Conservation (phyloP, 2,797 vertebrate genomes). For the Nannoperca obscura region DNA sequence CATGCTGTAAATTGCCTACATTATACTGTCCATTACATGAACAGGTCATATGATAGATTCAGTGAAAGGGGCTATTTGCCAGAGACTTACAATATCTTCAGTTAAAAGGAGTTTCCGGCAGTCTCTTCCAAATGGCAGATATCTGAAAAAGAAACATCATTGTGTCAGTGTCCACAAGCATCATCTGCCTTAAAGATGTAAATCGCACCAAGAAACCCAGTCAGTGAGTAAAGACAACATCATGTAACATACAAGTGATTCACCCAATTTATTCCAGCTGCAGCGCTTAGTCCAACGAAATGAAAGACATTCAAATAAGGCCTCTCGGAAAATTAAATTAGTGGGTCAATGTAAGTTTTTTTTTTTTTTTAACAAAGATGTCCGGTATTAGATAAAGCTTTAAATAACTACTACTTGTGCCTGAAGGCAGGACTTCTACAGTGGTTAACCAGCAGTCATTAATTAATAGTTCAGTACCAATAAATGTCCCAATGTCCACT, state of each 20-base stretch:
- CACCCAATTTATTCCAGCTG: background rate
- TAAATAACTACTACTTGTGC: conserved; percentile 69
- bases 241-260: background rate
- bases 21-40: conserved; percentile 7
- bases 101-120: conserved; percentile 22
- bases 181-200: background rate
- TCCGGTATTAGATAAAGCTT: conserved; percentile 57
- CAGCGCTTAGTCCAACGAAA: background rate
- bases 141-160: conserved; percentile 66
- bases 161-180: conserved; percentile 21
- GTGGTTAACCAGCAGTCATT: conserved; percentile 55
- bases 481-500: conserved; percentile 54
- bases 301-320: conserved; percentile 24
- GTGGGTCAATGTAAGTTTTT: conserved; percentile 24
- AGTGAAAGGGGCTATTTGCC: conserved; percentile 1
- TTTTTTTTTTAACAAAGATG: conserved; percentile 43
- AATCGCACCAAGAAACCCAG: background rate
- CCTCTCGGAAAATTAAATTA: conserved; percentile 34
- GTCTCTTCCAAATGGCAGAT: conserved; percentile 52
- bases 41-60: conserved; percentile 12
- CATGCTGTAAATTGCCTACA: conserved; percentile 21
- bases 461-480: conserved; percentile 67
- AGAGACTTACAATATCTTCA: conserved; percentile 70
- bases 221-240: conserved; percentile 19
- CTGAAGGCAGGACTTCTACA: conserved; percentile 57